phyloP scores from a whole-genome alignment of 2,797 vertebrate genomes.

The Phataginus tricuspis region DNA sequence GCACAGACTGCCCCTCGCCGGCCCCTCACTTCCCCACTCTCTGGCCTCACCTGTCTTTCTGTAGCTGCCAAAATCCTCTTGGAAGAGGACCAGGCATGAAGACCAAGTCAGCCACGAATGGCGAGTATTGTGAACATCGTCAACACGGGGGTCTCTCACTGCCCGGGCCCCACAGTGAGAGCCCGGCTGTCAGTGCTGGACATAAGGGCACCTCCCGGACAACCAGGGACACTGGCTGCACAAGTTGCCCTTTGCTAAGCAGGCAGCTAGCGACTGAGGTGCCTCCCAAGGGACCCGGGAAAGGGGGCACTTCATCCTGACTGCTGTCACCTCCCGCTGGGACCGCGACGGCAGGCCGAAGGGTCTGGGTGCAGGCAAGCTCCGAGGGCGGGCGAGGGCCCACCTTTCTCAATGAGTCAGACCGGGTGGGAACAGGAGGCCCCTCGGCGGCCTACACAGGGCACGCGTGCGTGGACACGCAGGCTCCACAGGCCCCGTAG shows the following conservation, averaged over 20 bases:
- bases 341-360: not conserved
- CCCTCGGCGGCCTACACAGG: too few relatives aligned
- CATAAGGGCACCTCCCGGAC: too few relatives aligned
- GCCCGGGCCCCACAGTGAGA: not conserved
- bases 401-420: not conserved
- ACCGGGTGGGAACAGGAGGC: not conserved
- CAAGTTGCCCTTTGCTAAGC: too few relatives aligned
- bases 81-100: not conserved
- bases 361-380: not conserved
- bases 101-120: not conserved
- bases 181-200: not conserved
- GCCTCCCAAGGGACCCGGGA: not conserved
- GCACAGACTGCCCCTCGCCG: not conserved
- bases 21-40: not conserved
- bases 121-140: not conserved
- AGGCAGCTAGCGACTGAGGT: too few relatives aligned
- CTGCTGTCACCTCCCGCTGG: not conserved
- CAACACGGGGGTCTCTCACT: not conserved
- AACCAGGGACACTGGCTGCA: too few relatives aligned
- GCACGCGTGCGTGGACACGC: not conserved
- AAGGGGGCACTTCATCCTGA: not conserved
- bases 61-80: not conserved
- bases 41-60: too few relatives aligned
- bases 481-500: not conserved
- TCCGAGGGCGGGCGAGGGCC: not conserved